phyloP scores from a whole-genome alignment of 2,888 invertebrate species.

The Macrosiphum euphorbiae region DNA sequence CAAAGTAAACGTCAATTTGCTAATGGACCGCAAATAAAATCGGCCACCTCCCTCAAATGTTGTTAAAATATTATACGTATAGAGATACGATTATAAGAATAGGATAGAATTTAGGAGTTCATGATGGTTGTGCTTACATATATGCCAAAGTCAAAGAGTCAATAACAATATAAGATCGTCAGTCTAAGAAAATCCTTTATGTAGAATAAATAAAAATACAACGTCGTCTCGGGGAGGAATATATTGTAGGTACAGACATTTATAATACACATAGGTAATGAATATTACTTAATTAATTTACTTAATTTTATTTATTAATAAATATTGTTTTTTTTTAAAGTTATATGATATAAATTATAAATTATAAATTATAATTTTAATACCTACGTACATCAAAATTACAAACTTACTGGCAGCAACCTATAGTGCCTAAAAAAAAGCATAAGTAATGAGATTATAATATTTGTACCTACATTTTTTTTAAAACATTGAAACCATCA shows the following conservation, averaged over 20 bases:
- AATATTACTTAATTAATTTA: too few relatives aligned
- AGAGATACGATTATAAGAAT: background rate
- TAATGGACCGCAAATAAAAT: constrained; percentile 39
- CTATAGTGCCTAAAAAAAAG: background rate
- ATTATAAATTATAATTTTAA: too few relatives aligned
- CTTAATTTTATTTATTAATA: too few relatives aligned
- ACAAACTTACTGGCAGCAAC: background rate
- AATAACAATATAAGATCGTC: background rate
- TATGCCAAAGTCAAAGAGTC: background rate
- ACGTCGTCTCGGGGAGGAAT: background rate
- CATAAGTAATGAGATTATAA: background rate
- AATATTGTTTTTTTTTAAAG: background rate
- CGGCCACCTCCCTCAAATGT: background rate
- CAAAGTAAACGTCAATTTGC: constrained; percentile 48
- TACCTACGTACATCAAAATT: background rate
- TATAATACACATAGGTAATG: background rate
- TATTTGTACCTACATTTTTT: background rate
- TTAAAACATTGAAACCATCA: background rate
- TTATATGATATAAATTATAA: background rate
- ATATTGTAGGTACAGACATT: background rate
- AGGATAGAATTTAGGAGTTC: background rate
- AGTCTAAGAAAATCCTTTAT: background rate
- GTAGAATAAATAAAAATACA: background rate
- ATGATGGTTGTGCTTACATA: background rate
- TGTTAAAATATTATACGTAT: background rate